Conservation (phyloP, 2,113 vertebrate species). For the Nematolebias whitei region DNA sequence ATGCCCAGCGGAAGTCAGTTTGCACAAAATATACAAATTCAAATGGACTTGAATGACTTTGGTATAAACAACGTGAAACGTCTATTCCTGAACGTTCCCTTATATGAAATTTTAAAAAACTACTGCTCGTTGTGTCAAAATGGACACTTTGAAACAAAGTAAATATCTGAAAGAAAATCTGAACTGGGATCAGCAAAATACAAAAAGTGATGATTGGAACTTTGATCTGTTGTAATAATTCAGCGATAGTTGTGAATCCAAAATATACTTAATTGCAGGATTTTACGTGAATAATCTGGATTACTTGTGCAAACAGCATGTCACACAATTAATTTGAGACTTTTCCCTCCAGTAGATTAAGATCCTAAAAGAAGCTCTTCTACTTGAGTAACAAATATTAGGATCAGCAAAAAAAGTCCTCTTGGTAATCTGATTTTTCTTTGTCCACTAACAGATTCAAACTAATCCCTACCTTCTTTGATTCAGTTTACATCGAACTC, state of each 20-base stretch:
- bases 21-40: slow-evolving; percentile 49
- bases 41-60: slow-evolving; percentile 72
- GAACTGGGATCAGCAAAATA: not conserved
- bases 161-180: slow-evolving; percentile 18
- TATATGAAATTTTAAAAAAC: slow-evolving; percentile 51
- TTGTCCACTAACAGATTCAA: not conserved
- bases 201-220: slow-evolving; percentile 3
- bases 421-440: not conserved
- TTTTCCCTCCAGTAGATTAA: too few species aligned
- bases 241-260: not conserved
- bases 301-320: not conserved
- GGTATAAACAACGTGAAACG: slow-evolving; percentile 74
- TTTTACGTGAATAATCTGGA: slow-evolving; percentile 2
- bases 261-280: too few species aligned
- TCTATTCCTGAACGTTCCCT: slow-evolving; percentile 48
- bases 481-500: not conserved
- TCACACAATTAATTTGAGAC: too few species aligned
- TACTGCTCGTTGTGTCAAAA: slow-evolving; percentile 32
- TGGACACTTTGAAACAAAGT: slow-evolving; percentile 31
- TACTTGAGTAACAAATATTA: not conserved
- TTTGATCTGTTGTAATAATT: not conserved
- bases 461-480: not conserved
- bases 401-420: not conserved
- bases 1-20: slow-evolving; percentile 50
- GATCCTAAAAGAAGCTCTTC: not conserved